Evolutionary conservation across 2,888 invertebrate species (phyloP).

Genomic region (Pheosia tremula): DNA sequence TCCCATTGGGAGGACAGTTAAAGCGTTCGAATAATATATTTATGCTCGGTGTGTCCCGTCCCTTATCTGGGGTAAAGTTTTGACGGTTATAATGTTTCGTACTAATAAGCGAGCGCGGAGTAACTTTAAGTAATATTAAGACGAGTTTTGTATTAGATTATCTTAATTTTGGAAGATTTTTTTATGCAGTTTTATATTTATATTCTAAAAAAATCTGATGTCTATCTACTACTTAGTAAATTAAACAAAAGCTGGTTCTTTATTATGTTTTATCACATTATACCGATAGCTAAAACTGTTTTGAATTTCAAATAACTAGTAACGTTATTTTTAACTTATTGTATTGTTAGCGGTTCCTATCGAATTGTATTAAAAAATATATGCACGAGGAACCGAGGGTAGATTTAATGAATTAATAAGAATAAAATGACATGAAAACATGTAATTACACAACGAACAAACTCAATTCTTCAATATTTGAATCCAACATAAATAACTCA

Average conservation of each 20-base stretch:
- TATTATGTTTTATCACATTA: background rate
- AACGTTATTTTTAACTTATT: background rate
- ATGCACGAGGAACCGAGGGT: too few relatives aligned
- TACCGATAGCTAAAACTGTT: background rate
- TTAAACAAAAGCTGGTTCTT: too few relatives aligned
- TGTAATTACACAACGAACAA: too few relatives aligned
- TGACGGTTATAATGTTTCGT: slow-evolving; percentile 32
- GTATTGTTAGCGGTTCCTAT: too few relatives aligned
- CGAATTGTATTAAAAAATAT: too few relatives aligned
- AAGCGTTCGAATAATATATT: slow-evolving; percentile 61
- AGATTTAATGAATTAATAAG: too few relatives aligned
- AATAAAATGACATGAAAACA: too few relatives aligned
- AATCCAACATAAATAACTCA: too few relatives aligned
- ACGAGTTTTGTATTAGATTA: slow-evolving; percentile 28
- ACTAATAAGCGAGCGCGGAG: slow-evolving; percentile 31
- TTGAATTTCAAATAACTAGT: background rate
- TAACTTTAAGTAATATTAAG: slow-evolving; percentile 17
- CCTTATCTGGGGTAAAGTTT: slow-evolving; percentile 5
- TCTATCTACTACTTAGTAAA: too few relatives aligned
- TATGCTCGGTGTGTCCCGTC: slow-evolving; percentile 40
- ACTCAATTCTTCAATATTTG: too few relatives aligned
- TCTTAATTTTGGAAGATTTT: slow-evolving; percentile 5
- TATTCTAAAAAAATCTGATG: too few relatives aligned
- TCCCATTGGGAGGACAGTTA: slow-evolving; percentile 53
- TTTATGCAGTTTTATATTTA: background rate